Percentiles rank a stretch among this genome's conserved stretches.
phyloP scores from a whole-genome alignment of 2,113 vertebrate species.

The Neogobius melanostomus region DNA sequence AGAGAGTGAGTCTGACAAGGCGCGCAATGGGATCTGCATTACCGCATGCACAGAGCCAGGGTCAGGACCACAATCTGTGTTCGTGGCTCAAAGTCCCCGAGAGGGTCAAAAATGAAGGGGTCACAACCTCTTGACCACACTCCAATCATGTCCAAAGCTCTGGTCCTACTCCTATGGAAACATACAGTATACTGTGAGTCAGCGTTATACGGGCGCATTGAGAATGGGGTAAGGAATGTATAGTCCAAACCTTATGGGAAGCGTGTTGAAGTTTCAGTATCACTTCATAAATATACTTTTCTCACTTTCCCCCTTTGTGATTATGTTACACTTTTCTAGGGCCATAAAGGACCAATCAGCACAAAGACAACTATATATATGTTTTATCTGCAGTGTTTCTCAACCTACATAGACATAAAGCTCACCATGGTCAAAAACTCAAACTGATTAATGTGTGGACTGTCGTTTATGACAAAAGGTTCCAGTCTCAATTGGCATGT shows the following conservation, averaged over 20 bases:
- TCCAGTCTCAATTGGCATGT: not conserved
- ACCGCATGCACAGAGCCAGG: constrained; percentile 34
- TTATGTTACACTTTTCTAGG: not conserved
- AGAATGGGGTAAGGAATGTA: not conserved
- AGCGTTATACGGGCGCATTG: constrained; percentile 15
- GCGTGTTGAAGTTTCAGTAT: not conserved
- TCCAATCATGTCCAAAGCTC: constrained; percentile 40
- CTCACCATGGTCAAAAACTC: too few relatives aligned
- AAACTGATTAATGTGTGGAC: too few relatives aligned
- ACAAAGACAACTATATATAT: too few relatives aligned
- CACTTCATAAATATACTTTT: constrained; percentile 1
- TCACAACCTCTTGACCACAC: constrained; percentile 34
- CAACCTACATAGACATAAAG: too few relatives aligned
- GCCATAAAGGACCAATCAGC: not conserved
- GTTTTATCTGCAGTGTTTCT: too few relatives aligned
- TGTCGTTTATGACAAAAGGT: too few relatives aligned
- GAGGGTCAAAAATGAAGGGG: constrained; percentile 18
- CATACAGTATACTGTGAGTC: constrained; percentile 14
- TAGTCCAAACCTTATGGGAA: not conserved
- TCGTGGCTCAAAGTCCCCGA: constrained; percentile 24
- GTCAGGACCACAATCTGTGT: constrained; percentile 64
- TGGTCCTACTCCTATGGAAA: constrained; percentile 17
- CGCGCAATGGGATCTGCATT: constrained; percentile 42
- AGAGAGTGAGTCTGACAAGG: constrained; percentile 48
- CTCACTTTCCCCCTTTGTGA: not conserved